Percentiles rank a stretch among this genome's conserved stretches.
Evolutionary conservation across 2,888 invertebrate species (phyloP).

Genomic region (Bedellia somnulentella): DNA sequence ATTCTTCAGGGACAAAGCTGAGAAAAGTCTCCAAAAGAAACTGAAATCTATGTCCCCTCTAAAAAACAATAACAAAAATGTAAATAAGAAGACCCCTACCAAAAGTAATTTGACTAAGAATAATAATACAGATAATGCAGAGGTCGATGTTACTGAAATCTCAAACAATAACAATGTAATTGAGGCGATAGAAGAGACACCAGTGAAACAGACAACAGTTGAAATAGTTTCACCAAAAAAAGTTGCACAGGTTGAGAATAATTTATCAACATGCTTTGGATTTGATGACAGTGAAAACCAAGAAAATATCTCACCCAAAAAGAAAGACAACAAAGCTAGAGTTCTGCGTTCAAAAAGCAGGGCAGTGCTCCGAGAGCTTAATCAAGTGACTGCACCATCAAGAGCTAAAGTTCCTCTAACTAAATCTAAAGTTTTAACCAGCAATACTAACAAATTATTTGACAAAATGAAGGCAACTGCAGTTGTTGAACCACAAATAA

Average conservation of each 20-base stretch:
- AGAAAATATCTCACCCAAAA: slow-evolving; percentile 39
- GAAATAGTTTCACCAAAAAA: slow-evolving; percentile 11
- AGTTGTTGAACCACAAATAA: slow-evolving; percentile 23
- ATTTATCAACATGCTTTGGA: slow-evolving; percentile 37
- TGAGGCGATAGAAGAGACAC: slow-evolving; percentile 12
- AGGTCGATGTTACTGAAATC: neutral
- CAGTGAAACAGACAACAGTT: slow-evolving; percentile 10
- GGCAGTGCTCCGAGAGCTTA: slow-evolving; percentile 31
- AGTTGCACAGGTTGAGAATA: slow-evolving; percentile 14
- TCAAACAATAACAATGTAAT: neutral
- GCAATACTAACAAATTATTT: slow-evolving; percentile 26
- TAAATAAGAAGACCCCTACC: neutral
- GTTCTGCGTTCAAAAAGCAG: slow-evolving; percentile 22
- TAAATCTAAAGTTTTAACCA: slow-evolving; percentile 21
- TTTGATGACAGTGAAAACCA: slow-evolving; percentile 43
- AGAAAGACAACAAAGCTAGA: slow-evolving; percentile 17
- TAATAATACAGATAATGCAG: neutral
- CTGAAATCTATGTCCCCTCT: neutral
- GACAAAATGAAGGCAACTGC: slow-evolving; percentile 27
- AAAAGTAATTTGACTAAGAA: neutral
- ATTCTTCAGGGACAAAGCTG: slow-evolving; percentile 41
- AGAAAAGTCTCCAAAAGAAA: slow-evolving; percentile 15
- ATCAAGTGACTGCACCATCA: slow-evolving; percentile 23
- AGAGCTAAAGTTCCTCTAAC: slow-evolving; percentile 22
- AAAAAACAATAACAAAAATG: neutral